Conservation (phyloP, 2,888 invertebrate species). For the Bembecia ichneumoniformis region DNA sequence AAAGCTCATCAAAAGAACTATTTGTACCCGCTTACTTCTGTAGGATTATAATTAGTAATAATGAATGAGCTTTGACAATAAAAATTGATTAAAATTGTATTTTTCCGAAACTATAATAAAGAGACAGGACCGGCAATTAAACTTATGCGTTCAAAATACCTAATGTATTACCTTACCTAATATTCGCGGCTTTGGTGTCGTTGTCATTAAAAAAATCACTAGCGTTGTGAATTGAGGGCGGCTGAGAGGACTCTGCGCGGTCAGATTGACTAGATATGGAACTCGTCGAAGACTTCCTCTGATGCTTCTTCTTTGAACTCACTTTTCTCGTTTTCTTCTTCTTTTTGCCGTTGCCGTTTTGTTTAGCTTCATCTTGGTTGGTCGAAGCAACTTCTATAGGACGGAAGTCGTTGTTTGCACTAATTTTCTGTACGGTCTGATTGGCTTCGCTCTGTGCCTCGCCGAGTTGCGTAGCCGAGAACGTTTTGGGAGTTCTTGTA, state of each 20-base stretch:
- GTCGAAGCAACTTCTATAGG: slow-evolving; percentile 66
- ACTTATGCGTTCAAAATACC: no score
- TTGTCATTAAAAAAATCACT: slow-evolving; percentile 92
- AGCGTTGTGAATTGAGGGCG: slow-evolving; percentile 43
- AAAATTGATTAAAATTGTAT: no score
- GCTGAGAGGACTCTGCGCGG: slow-evolving; percentile 58
- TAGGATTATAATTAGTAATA: no score
- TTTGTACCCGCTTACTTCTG: no score
- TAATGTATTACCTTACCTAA: slow-evolving; percentile 56
- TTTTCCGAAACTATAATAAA: no score
- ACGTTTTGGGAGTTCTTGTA: slow-evolving; percentile 64
- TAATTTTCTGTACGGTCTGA: slow-evolving; percentile 74
- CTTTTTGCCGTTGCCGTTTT: slow-evolving; percentile 74
- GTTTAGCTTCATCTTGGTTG: slow-evolving; percentile 62
- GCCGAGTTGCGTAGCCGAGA: slow-evolving; percentile 69
- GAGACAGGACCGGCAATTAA: no score
- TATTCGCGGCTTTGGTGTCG: slow-evolving; percentile 79
- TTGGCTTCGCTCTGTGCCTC: slow-evolving; percentile 57
- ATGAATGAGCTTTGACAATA: no score
- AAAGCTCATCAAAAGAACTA: no score
- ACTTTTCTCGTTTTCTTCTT: slow-evolving; percentile 86
- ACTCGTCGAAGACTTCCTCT: slow-evolving; percentile 78
- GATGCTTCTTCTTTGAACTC: slow-evolving; percentile 84
- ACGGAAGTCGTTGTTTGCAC: slow-evolving; percentile 75
- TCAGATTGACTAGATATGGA: slow-evolving; percentile 68